Evolutionary conservation across 2,113 vertebrate genomes (phyloP).

Genomic region (Caracal caracal): DNA sequence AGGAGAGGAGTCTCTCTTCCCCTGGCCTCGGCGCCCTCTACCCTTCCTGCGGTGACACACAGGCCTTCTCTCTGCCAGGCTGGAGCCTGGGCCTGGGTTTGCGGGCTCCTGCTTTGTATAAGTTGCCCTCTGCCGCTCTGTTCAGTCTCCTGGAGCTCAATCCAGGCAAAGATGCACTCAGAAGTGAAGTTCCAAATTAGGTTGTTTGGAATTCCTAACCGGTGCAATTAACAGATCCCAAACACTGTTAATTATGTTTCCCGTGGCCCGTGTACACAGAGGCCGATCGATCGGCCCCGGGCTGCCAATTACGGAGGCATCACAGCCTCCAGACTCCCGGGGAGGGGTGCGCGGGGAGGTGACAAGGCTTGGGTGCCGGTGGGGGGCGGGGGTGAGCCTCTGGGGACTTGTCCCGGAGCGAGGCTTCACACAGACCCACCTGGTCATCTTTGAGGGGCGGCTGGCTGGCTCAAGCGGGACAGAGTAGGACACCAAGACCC

Average conservation of each 20-base stretch:
- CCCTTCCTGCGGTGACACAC: too few relatives aligned
- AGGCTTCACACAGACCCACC: neutral
- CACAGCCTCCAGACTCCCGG: neutral
- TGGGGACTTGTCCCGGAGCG: neutral
- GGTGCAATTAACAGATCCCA: conserved; percentile 69
- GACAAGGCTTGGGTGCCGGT: fast-evolving
- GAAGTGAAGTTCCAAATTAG: conserved; percentile 56
- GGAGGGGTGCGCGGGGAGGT: neutral
- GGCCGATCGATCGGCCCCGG: conserved; percentile 61
- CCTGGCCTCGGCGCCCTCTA: neutral
- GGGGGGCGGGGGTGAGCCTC: too few relatives aligned
- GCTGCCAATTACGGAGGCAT: conserved; percentile 43
- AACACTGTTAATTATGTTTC: conserved; percentile 79
- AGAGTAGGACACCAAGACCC: neutral
- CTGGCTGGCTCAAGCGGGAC: neutral
- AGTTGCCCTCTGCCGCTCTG: neutral
- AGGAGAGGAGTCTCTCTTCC: neutral
- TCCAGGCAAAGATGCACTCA: neutral
- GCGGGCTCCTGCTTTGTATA: neutral
- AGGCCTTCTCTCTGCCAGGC: neutral
- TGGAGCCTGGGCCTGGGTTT: neutral
- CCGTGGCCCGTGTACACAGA: conserved; percentile 71
- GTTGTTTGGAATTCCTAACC: conserved; percentile 75
- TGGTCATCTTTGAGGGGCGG: neutral
- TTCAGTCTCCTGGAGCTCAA: neutral